Conservation (phyloP, 2,888 invertebrate species). For the Synergus japonicus region DNA sequence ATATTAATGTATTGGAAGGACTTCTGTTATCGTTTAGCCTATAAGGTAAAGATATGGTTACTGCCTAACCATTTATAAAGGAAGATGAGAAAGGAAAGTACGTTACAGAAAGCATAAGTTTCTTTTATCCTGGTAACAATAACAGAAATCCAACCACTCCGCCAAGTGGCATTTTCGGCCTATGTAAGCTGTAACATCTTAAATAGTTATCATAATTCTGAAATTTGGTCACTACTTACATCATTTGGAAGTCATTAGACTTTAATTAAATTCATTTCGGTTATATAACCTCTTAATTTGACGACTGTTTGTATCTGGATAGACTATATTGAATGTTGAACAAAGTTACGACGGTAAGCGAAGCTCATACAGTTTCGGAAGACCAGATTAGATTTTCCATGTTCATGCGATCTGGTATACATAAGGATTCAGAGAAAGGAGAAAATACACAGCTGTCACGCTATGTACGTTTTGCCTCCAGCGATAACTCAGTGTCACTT, state of each 20-base stretch:
- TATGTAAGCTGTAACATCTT: too few relatives aligned
- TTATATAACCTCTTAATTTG: not conserved
- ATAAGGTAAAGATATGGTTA: too few relatives aligned
- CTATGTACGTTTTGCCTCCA: conserved; percentile 38
- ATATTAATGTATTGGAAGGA: too few relatives aligned
- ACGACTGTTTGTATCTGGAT: not conserved
- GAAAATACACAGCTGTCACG: conserved; percentile 7
- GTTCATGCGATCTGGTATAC: not conserved
- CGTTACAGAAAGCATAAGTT: too few relatives aligned
- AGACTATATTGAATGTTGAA: not conserved
- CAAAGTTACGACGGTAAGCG: not conserved
- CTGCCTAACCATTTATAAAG: too few relatives aligned
- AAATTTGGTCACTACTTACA: not conserved
- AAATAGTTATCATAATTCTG: too few relatives aligned
- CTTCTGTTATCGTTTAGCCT: too few relatives aligned
- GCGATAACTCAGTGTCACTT: conserved; percentile 61
- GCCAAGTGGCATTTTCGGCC: too few relatives aligned
- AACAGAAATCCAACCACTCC: too few relatives aligned
- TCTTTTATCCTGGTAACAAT: too few relatives aligned
- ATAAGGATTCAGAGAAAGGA: not conserved
- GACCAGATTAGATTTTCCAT: not conserved
- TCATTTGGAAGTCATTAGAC: too few relatives aligned
- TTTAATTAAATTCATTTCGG: not conserved
- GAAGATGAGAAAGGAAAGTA: too few relatives aligned
- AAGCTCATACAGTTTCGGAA: not conserved